These are phyloP conservation scores for Hypomesus transpacificus DNA, from an alignment of 2,113 vertebrate species.

Conservation along the genomic window DNA sequence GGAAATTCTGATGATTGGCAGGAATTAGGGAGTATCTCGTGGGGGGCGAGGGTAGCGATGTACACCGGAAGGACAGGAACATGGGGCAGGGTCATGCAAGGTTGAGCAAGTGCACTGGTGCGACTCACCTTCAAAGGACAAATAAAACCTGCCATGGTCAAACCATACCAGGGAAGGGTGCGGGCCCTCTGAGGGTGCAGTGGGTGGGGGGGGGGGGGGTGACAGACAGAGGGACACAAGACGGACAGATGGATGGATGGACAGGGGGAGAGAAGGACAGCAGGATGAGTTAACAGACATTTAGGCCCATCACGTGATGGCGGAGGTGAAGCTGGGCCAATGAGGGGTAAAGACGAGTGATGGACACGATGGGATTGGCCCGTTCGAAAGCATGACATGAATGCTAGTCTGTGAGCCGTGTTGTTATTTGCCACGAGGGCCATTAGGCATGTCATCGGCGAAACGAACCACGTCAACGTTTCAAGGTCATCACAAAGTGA, in stretches of 20 bases:
- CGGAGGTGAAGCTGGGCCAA: constrained; percentile 48
- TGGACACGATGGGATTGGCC: neutral
- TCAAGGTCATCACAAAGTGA: neutral
- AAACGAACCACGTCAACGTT: neutral
- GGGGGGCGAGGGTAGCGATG: neutral
- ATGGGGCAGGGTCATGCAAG: neutral
- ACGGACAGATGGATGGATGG: constrained; percentile 60
- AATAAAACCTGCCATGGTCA: constrained; percentile 99
- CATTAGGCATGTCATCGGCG: neutral
- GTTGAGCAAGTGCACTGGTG: constrained; percentile 31
- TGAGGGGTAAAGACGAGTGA: constrained; percentile 59
- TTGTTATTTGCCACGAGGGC: neutral
- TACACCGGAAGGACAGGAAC: neutral
- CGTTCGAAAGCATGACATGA: neutral
- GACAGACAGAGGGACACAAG: constrained; percentile 76
- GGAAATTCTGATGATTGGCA: too few species aligned
- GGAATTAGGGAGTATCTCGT: too few species aligned
- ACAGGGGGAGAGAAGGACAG: constrained; percentile 84
- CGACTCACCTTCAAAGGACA: constrained; percentile 98
- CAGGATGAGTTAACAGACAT: constrained; percentile 74
- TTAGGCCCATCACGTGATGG: constrained; percentile 71
- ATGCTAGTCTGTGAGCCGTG: neutral
- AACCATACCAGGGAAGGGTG: constrained; percentile 98
- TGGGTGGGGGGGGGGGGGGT: constrained; percentile 69
- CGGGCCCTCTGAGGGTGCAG: constrained; percentile 88